Base-by-base conservation (phyloP, 2,113 vertebrate genomes). In the Lepisosteus oculatus region DNA sequence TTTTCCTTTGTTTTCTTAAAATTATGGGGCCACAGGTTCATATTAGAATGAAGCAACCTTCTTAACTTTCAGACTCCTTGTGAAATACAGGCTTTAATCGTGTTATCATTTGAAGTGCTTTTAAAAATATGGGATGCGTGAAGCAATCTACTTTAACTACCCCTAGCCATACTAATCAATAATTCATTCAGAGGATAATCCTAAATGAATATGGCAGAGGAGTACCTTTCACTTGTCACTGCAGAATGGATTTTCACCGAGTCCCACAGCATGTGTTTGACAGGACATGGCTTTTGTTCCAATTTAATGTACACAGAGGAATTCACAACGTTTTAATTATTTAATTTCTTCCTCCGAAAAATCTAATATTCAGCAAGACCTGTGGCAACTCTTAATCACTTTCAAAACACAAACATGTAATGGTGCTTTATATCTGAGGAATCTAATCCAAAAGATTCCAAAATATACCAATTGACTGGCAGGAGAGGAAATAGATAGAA, bases 81-180 rank as follows among this genome's bases (percentile, higher is more conserved):
- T 71, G 44, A 71, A 42, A 75, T 80, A 74, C 73, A 71, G 74
- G 55, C 71, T 78, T 64, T 66, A 79, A 73, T 78, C 73, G 77
- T 29, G 29, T 41, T 74, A 81, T 84, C 78, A 83, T 56, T 62
- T 63, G 72, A 79, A 80, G 78, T 80, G 80, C 73, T 78, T 77
- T 68, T 76, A 72, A 7, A 71, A 65, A 75, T 71, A 13, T 0
- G 45, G 69, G 55, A n/a, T 13, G 5, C 15, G 4, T 56, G 6
- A 61, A 61, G 47, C 45, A 65, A 77, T 69, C 14, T 15, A 43
- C 44, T 47, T 61, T 29, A 68, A 63, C 59, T 47, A 63, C 65
- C 17, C 15, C 29, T n/a, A 43, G 57, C 15, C 44, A n/a, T 54
- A n/a, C 62, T 4, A 42, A 73, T 76, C 63, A 73, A 68, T 76